A percentile compares a stretch with the other conserved stretches of the same genome.
Conservation (phyloP, 2,888 invertebrate species). For the Pachydiplax longipennis region DNA sequence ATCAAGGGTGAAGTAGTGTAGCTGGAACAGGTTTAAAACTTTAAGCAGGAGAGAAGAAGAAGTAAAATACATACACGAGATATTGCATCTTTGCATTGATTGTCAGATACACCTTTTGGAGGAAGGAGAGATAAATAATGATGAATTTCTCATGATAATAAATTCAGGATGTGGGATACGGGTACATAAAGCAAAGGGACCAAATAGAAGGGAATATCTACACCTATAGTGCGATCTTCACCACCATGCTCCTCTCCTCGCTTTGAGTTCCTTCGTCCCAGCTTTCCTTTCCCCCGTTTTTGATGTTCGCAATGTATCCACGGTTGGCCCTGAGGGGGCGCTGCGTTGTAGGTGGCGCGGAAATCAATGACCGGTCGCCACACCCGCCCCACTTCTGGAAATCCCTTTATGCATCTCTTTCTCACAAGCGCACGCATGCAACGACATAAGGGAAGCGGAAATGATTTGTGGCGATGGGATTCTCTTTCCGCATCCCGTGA, state of each 20-base stretch:
- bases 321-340: background rate
- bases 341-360: background rate
- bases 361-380: too few species aligned
- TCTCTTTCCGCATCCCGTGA: background rate
- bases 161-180: too few species aligned
- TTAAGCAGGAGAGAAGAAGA: too few species aligned
- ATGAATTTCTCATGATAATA: too few species aligned
- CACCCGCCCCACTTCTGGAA: background rate
- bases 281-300: background rate
- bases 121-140: too few species aligned
- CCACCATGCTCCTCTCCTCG: background rate
- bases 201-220: too few species aligned
- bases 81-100: too few species aligned
- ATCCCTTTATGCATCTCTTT: background rate
- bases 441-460: background rate
- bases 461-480: background rate
- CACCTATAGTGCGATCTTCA: background rate
- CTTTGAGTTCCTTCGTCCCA: background rate
- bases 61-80: too few species aligned
- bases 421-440: background rate
- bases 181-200: too few species aligned
- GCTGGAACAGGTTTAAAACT: too few species aligned
- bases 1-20: too few species aligned
- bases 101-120: too few species aligned
- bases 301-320: background rate